These are phyloP conservation scores for Dioctria linearis DNA, from an alignment of 2,888 invertebrate genomes.

Conservation along the genomic window DNA sequence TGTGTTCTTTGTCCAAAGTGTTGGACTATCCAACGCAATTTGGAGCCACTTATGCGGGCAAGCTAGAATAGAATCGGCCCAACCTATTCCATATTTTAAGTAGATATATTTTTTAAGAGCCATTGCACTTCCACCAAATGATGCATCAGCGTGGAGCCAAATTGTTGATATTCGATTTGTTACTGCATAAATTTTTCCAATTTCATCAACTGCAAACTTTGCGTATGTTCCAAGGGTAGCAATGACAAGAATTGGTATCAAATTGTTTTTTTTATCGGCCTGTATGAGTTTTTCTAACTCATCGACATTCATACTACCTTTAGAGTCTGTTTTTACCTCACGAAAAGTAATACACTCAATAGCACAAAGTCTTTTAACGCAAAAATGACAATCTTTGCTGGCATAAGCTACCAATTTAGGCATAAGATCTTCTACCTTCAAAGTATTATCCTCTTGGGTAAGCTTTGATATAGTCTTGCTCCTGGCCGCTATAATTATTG, in stretches of 20 bases:
- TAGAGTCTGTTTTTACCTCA: constrained; percentile 78
- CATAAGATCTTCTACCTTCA: not conserved
- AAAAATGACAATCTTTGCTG: constrained; percentile 78
- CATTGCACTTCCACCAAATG: constrained; percentile 84
- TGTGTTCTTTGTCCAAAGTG: constrained; percentile 82
- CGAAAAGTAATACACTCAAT: constrained; percentile 77
- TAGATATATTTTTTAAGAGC: constrained; percentile 83
- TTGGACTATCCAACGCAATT: constrained; percentile 84
- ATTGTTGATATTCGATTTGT: constrained; percentile 73
- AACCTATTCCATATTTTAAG: constrained; percentile 75
- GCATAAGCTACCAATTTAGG: constrained; percentile 75
- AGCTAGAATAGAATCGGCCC: constrained; percentile 84
- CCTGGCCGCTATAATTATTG: constrained; percentile 80
- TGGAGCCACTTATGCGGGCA: constrained; percentile 88
- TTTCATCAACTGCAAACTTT: constrained; percentile 82
- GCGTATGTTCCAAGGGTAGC: constrained; percentile 84
- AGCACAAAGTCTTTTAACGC: constrained; percentile 81
- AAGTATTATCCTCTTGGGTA: not conserved
- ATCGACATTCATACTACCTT: constrained; percentile 75
- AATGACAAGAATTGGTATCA: constrained; percentile 83
- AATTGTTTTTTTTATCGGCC: constrained; percentile 78
- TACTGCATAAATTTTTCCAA: constrained; percentile 80
- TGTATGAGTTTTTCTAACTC: constrained; percentile 74
- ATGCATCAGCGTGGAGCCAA: constrained; percentile 87
- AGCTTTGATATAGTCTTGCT: constrained; percentile 66